Evolutionary conservation across 2,888 invertebrate genomes (phyloP), one percentile per base, ranked within the genome.

Genomic region (Polydrusus pterygomalis): DNA sequence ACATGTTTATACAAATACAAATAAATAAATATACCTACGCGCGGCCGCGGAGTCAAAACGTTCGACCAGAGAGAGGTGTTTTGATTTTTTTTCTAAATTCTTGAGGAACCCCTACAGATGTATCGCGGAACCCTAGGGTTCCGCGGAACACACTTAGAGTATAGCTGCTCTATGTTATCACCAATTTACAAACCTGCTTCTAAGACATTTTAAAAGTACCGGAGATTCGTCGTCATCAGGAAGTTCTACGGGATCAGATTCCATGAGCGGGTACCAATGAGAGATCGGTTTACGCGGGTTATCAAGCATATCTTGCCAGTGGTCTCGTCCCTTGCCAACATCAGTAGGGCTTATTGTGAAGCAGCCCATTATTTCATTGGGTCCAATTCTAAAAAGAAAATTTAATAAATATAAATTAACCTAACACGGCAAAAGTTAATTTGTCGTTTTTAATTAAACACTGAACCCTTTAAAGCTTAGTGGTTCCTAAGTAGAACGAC

Each of bases 311-410:
- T 95, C 94, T 73, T 93, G 89, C 96, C 96, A 96, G 84, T 95
- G 95, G 85, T 95, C 95, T 58, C 94, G 90, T 0, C 95, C 95
- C 34, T 93, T 90, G 5, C 95, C 95, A 69, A 93, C 92, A 83
- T 93, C 91, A 74, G 91, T 91, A 0, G 93, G 92, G 0, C 95
- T 95, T 72, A 95, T 93, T n/a, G 93, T 93, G 1, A 93, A 93
- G 86, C 95, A 95, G 6, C 96, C 96, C 89, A 96, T 94, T 79
- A 96, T 88, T 85, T 96, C 96, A 86, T 96, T 95, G 25, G 94
- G 92, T 11, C 96, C 95, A 82, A 96, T 95, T 86, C 96, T 96
- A 88, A 13, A 54, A 17, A 87, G 85, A 67, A 18, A 49, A 38
- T 43, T 13, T 5, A 13, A n/a, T 2, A 43, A n/a, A 43, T 11